phyloP scores from a whole-genome alignment of 1,140 invertebrate species.

The Drosophila pallidifrons region DNA sequence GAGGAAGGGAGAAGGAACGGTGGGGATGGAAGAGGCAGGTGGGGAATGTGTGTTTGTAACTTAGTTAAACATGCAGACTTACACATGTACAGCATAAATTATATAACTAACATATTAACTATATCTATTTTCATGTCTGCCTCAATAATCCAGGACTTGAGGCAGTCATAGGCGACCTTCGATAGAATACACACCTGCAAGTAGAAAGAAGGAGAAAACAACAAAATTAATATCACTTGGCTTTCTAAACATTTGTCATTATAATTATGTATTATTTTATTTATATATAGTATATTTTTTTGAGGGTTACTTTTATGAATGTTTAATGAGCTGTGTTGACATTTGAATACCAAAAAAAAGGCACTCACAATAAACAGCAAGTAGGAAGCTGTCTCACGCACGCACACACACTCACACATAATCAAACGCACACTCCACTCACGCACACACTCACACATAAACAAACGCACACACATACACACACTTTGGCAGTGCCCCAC shows the following conservation, averaged over 20 bases:
- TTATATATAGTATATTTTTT: background rate
- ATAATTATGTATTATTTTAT: no score
- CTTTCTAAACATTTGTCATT: constrained; percentile 50
- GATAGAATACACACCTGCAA: constrained; percentile 72
- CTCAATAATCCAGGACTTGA: constrained; percentile 84
- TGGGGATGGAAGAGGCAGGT: background rate
- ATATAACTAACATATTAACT: constrained; percentile 45
- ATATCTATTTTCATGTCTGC: constrained; percentile 50
- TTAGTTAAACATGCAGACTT: constrained; percentile 28
- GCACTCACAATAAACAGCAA: constrained; percentile 5
- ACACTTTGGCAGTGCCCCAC: background rate
- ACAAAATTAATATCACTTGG: constrained; percentile 20
- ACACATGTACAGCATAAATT: constrained; percentile 26
- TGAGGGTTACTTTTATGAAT: constrained; percentile 5
- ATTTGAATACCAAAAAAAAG: constrained; percentile 65
- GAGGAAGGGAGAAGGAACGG: background rate
- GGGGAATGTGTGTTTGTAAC: constrained; percentile 1
- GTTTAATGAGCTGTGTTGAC: constrained; percentile 38
- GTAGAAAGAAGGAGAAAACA: constrained; percentile 24
- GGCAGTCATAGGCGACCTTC: constrained; percentile 61
- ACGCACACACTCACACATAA: no score
- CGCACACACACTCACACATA: no score
- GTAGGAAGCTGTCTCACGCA: background rate
- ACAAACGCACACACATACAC: background rate
- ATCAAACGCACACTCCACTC: background rate